These are phyloP conservation scores for Myioborus miniatus DNA, from an alignment of 2,797 vertebrate species.

Conservation along the genomic window DNA sequence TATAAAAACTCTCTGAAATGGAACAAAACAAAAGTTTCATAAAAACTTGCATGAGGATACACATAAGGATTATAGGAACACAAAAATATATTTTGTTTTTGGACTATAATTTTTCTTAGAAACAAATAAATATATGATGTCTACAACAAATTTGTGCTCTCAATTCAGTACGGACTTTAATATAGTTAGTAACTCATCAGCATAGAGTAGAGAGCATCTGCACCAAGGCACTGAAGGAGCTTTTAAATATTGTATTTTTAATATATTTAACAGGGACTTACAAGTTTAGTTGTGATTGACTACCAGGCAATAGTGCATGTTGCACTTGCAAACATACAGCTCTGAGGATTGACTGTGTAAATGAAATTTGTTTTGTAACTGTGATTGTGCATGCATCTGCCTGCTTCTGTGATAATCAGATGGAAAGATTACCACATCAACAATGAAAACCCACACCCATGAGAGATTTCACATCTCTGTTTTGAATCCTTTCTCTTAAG, in stretches of 20 bases:
- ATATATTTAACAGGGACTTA: neutral
- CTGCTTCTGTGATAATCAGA: neutral
- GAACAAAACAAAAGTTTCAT: neutral
- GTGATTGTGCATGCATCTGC: neutral
- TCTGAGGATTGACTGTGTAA: neutral
- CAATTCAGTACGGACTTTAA: neutral
- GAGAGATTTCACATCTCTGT: neutral
- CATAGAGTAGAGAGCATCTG: neutral
- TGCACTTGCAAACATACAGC: neutral
- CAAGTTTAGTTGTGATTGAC: neutral
- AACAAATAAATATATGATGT: neutral
- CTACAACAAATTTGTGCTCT: neutral
- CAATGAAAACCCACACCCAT: neutral
- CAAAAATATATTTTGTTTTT: neutral
- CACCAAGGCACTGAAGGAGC: neutral
- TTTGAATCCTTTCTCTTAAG: neutral
- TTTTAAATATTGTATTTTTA: neutral
- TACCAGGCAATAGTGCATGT: neutral
- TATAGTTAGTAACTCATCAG: neutral
- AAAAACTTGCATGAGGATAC: neutral
- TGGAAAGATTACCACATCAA: neutral
- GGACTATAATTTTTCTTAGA: neutral
- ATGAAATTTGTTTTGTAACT: conserved; percentile 12
- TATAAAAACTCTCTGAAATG: neutral
- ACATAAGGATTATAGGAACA: neutral